Evolutionary conservation across 1,140 invertebrate genomes (phyloP).

Genomic region (Dinothrombium tinctorium): DNA sequence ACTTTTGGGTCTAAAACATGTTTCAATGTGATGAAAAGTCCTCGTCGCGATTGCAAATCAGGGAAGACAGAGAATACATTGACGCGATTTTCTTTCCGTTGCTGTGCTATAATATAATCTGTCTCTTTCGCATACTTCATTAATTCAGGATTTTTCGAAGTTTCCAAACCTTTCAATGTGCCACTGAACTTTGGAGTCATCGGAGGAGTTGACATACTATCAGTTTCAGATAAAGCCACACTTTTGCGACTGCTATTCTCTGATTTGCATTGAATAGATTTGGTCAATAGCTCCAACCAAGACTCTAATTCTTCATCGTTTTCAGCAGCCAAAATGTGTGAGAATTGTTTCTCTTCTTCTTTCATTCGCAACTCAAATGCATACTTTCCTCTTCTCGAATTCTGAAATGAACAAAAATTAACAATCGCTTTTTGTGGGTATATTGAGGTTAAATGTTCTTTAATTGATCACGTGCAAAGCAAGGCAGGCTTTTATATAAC

Average conservation of each 20-base stretch:
- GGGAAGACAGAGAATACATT: conserved; percentile 40
- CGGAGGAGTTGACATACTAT: conserved; percentile 7
- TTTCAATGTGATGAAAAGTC: conserved; percentile 7
- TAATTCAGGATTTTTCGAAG: conserved; percentile 67
- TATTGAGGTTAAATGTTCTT: no score
- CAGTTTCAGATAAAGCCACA: conserved; percentile 1
- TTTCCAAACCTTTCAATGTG: conserved; percentile 56
- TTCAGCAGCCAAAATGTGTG: conserved; percentile 60
- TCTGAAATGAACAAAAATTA: conserved; percentile 31
- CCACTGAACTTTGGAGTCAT: conserved; percentile 28
- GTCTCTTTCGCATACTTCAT: conserved; percentile 72
- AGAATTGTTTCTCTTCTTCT: conserved; percentile 49
- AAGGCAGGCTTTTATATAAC: no score
- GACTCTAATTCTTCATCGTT: conserved; percentile 57
- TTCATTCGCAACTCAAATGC: conserved; percentile 70
- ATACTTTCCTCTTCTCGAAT: conserved; percentile 53
- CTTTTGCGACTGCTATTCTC: conserved; percentile 30
- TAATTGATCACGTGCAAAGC: no score
- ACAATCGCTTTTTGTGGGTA: no score
- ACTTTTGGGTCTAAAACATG: conserved; percentile 20
- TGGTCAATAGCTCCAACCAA: conserved; percentile 45
- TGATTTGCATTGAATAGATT: conserved; percentile 45
- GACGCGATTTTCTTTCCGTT: conserved; percentile 44
- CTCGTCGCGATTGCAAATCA: conserved; percentile 23
- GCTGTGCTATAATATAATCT: conserved; percentile 50